Evolutionary conservation across 2,888 invertebrate species (phyloP).

Genomic region (Acleris emargana): DNA sequence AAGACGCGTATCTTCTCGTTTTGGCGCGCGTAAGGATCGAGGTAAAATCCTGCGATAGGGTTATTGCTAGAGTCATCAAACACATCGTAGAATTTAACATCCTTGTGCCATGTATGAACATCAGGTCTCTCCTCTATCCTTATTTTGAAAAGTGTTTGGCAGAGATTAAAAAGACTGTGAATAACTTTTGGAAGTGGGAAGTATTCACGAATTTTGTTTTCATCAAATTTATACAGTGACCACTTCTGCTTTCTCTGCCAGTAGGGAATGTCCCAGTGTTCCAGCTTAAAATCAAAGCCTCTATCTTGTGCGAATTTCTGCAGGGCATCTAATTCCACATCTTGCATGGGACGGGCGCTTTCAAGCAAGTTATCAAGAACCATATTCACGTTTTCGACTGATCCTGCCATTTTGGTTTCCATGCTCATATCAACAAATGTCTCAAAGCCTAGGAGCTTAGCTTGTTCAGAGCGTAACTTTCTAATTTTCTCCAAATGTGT

Average conservation of each 20-base stretch:
- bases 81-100: conserved; percentile 92
- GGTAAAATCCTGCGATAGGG: conserved; percentile 92
- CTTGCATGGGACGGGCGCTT: conserved; percentile 89
- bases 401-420: conserved; percentile 96
- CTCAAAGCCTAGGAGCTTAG: conserved; percentile 90
- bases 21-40: conserved; percentile 90
- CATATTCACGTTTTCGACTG: conserved; percentile 88
- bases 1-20: conserved; percentile 85
- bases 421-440: conserved; percentile 94
- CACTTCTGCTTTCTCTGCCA: conserved; percentile 92
- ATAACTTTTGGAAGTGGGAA: conserved; percentile 93
- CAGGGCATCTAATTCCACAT: conserved; percentile 88
- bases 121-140: conserved; percentile 87
- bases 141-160: conserved; percentile 90
- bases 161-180: conserved; percentile 89
- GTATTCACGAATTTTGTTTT: conserved; percentile 89
- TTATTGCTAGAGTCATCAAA: conserved; percentile 86
- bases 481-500: conserved; percentile 91
- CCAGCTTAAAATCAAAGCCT: conserved; percentile 88
- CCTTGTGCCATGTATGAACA: conserved; percentile 92
- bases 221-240: conserved; percentile 86
- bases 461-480: conserved; percentile 86
- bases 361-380: conserved; percentile 87
- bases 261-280: conserved; percentile 94
- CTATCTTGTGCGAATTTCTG: conserved; percentile 88